Conservation (phyloP, 2,797 vertebrate species). For the Chelonia mydas region DNA sequence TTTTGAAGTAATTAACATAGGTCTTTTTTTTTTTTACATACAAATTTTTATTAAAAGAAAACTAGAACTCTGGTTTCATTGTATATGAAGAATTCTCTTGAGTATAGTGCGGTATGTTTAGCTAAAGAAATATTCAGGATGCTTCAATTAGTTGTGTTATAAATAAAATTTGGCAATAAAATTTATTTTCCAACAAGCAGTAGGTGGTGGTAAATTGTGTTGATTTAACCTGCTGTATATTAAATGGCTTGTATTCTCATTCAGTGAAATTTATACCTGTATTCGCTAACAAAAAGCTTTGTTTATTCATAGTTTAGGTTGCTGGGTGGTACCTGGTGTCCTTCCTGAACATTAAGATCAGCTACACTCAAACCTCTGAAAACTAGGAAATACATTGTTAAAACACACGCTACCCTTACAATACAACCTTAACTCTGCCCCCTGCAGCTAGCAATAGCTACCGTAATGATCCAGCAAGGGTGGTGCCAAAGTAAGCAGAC, state of each 20-base stretch:
- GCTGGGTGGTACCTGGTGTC: not conserved
- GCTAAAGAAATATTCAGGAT: not conserved
- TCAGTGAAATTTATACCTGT: accelerated
- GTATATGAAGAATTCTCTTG: not conserved
- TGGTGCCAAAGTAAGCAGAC: not conserved
- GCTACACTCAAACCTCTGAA: not conserved
- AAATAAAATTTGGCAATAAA: not conserved
- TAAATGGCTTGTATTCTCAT: accelerated
- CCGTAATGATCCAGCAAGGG: not conserved
- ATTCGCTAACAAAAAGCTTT: not conserved
- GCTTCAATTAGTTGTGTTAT: not conserved
- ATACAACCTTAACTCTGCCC: not conserved
- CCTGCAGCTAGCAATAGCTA: not conserved
- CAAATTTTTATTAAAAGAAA: not conserved
- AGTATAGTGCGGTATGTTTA: accelerated
- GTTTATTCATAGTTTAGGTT: not conserved
- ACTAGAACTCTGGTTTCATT: not conserved
- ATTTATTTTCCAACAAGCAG: not conserved
- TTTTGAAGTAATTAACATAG: not conserved
- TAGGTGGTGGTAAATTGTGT: accelerated
- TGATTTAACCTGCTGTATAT: not conserved
- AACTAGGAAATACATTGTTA: not conserved
- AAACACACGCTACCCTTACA: not conserved
- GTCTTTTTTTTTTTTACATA: not conserved
- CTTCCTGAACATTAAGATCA: not conserved